Evolutionary conservation across 2,797 vertebrate genomes (phyloP).

Genomic region (Typhlichthys eigenmanni): DNA sequence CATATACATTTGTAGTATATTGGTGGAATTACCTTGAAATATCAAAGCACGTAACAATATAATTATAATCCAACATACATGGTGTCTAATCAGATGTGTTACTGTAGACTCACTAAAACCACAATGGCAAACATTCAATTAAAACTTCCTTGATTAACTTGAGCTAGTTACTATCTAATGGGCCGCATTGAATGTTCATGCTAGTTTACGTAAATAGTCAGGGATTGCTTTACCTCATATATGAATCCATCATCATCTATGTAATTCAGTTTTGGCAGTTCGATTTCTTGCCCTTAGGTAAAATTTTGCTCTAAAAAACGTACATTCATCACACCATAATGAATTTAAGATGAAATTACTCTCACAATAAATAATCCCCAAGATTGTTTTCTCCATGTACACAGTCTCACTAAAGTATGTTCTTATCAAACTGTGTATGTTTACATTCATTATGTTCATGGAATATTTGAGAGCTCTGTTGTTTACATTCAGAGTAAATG

Average conservation of each 20-base stretch:
- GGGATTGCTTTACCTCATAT: conserved; percentile 20
- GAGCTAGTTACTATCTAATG: conserved; percentile 6
- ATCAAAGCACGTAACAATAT: neutral
- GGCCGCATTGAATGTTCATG: conserved; percentile 49
- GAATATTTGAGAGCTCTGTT: conserved; percentile 65
- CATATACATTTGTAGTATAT: conserved; percentile 18
- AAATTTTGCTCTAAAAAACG: conserved; percentile 44
- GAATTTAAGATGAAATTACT: conserved; percentile 52
- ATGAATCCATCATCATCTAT: conserved; percentile 59
- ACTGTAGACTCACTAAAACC: too few relatives aligned
- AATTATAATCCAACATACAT: too few relatives aligned
- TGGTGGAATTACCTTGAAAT: conserved; percentile 16
- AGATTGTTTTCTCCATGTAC: conserved; percentile 45
- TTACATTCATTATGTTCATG: conserved; percentile 61
- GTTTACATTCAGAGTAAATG: conserved; percentile 70
- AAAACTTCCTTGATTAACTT: conserved; percentile 5
- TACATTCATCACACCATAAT: conserved; percentile 45
- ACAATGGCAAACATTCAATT: too few relatives aligned
- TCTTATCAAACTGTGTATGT: conserved; percentile 59
- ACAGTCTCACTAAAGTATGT: conserved; percentile 38
- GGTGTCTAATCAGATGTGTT: too few relatives aligned
- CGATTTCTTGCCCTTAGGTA: conserved; percentile 63
- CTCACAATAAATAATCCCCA: conserved; percentile 50
- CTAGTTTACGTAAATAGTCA: conserved; percentile 21
- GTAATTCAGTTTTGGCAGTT: conserved; percentile 71